Conservation (phyloP, 1,140 invertebrate genomes). For the Contarinia nasturtii region DNA sequence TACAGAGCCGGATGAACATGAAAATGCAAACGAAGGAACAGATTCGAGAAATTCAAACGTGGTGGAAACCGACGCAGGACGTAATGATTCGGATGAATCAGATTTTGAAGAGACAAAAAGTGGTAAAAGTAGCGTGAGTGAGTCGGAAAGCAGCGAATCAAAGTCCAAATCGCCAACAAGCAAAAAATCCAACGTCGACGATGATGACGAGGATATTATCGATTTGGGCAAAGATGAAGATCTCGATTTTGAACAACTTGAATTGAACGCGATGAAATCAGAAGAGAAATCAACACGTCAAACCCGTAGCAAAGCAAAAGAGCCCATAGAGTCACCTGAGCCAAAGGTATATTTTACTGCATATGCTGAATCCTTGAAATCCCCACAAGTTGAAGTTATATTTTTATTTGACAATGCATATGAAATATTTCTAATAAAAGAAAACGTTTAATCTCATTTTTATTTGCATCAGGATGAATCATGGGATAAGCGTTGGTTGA, state of each 20-base stretch:
- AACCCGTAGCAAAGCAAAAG: no score
- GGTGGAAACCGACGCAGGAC: neutral
- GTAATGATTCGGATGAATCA: neutral
- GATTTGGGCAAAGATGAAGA: slow-evolving; percentile 12
- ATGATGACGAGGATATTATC: slow-evolving; percentile 22
- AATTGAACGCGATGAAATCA: no score
- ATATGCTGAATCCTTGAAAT: no score
- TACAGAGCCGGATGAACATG: neutral
- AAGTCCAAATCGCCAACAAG: neutral
- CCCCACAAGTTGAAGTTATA: no score
- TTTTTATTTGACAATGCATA: neutral
- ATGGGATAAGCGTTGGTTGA: slow-evolving; percentile 22
- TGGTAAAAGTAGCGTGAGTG: neutral
- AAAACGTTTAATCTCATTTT: neutral
- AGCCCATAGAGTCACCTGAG: slow-evolving; percentile 4
- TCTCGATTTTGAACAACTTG: slow-evolving; percentile 11
- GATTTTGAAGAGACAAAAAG: neutral
- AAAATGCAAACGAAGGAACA: slow-evolving; percentile 15
- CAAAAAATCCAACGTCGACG: neutral
- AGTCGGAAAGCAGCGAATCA: neutral
- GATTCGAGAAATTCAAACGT: neutral
- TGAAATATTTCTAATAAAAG: neutral
- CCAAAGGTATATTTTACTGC: no score
- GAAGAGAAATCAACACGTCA: no score
- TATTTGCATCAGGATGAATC: slow-evolving; percentile 6